Base-by-base conservation (phyloP, 2,113 vertebrate species). In the Nanorana parkeri region DNA sequence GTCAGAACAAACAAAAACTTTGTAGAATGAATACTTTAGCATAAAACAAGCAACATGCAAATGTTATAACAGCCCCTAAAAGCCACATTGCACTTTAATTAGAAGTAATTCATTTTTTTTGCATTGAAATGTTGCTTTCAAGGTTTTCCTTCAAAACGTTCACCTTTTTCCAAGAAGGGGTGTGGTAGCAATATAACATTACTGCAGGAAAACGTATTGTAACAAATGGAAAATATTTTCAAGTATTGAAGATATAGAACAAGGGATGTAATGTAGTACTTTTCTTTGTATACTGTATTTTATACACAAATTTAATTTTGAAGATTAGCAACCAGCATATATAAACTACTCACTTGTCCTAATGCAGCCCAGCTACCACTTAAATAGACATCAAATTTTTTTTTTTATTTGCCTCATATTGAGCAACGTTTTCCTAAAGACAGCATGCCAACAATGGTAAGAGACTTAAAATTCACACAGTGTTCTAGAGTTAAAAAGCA, bases 81-180 rank as follows among this genome's bases (percentile, higher is more conserved):
- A 6, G 6, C 32, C 3, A 47, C 8, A 47, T 11, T 47, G 41
- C 41, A 15, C 41, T 47, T 47, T 13, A 47, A 47, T 47, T 13
- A 13, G 13, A 15, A 6, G 8, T 11, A 15, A 47, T 15, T n/a
- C 41, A 47, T 1, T 11, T 47, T 47, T 1, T 47, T 67, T 67
- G 28, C 28, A 51, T 68, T 68, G 67, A 47, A 47, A 21, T 68
- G 67, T 67, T 67, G 65, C 65, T 67, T 67, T 67, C 41, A 47
- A 47, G 41, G 41, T 10, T 2, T 47, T 47, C 8, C 8, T 41
- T 10, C 1, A 4, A 6, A 41, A 41, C 1, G 41, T 41, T 41
- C 1, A 47, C 6, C 41, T 47, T 47, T 47, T 47, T 47, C 41
- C 10, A 47, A 13, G 13, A 47, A 47, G 41, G 41, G 41, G 8